Percentiles rank a stretch among this genome's conserved stretches.
phyloP scores from a whole-genome alignment of 2,888 invertebrate genomes.

The Polymixis lichenea region DNA sequence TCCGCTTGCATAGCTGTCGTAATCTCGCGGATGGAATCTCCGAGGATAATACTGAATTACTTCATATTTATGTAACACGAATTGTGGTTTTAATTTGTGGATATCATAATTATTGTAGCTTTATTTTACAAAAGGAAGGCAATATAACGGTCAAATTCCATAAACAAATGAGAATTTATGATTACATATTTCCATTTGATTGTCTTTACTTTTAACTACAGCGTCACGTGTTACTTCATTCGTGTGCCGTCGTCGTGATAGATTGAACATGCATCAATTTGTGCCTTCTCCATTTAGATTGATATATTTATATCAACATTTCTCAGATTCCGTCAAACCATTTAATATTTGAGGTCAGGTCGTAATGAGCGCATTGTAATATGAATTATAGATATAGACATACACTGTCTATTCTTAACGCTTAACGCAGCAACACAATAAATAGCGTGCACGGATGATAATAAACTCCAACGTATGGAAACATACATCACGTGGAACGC shows the following conservation, averaged over 20 bases:
- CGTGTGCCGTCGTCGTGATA: constrained; percentile 64
- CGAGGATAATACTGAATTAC: constrained; percentile 38
- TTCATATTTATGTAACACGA: constrained; percentile 46
- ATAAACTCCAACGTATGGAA: constrained; percentile 74
- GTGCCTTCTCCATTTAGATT: constrained; percentile 45
- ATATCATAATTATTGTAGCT: not conserved
- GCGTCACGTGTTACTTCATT: constrained; percentile 54
- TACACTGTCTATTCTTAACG: constrained; percentile 63
- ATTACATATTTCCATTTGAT: constrained; percentile 16
- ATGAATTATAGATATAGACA: constrained; percentile 66
- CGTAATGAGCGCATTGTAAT: constrained; percentile 58
- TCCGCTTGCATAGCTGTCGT: constrained; percentile 78
- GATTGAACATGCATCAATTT: constrained; percentile 58
- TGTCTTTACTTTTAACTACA: constrained; percentile 35
- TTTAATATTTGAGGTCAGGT: constrained; percentile 63
- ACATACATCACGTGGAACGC: constrained; percentile 75
- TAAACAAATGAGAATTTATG: constrained; percentile 18
- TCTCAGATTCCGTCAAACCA: constrained; percentile 56
- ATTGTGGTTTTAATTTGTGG: not conserved
- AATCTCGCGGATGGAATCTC: constrained; percentile 56
- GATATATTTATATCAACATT: constrained; percentile 51
- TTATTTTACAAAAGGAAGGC: not conserved
- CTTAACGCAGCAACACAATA: constrained; percentile 67
- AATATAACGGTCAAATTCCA: constrained; percentile 11
- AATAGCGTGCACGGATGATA: constrained; percentile 72